Evolutionary conservation across 2,113 vertebrate species (phyloP).

Genomic region (Ariopsis seemanni): DNA sequence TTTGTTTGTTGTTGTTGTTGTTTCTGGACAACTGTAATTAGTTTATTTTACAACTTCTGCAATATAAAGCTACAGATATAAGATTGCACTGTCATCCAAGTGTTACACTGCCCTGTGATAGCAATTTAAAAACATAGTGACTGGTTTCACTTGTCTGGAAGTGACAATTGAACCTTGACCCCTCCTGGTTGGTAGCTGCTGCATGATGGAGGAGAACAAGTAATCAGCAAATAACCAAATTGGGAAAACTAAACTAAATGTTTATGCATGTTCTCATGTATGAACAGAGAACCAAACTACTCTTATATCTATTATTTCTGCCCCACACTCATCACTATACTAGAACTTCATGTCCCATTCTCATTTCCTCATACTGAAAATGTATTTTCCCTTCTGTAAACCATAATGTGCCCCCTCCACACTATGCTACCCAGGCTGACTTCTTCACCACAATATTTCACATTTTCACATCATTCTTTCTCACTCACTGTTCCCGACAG

Average conservation of each 20-base stretch:
- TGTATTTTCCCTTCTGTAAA: background rate
- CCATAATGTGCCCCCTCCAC: background rate
- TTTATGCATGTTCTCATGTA: background rate
- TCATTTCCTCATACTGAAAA: background rate
- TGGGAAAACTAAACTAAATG: background rate
- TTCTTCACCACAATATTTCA: slow-evolving; percentile 40
- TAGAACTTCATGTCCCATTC: background rate
- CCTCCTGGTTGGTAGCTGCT: background rate
- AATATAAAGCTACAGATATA: background rate
- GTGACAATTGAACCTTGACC: background rate
- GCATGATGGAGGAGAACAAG: background rate
- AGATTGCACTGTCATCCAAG: background rate
- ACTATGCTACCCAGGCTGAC: background rate
- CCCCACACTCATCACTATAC: background rate
- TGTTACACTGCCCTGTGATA: background rate
- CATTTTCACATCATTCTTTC: background rate
- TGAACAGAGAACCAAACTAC: background rate
- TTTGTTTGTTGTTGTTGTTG: background rate
- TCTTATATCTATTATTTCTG: background rate
- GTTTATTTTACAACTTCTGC: background rate
- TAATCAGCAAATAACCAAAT: background rate
- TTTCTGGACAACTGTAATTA: background rate
- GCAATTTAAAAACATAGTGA: background rate
- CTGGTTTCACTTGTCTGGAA: background rate
- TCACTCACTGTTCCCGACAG: slow-evolving; percentile 17